Evolutionary conservation across 2,797 vertebrate genomes (phyloP), one percentile per base, ranked within the genome.

Genomic region (Muscicapa comitata): DNA sequence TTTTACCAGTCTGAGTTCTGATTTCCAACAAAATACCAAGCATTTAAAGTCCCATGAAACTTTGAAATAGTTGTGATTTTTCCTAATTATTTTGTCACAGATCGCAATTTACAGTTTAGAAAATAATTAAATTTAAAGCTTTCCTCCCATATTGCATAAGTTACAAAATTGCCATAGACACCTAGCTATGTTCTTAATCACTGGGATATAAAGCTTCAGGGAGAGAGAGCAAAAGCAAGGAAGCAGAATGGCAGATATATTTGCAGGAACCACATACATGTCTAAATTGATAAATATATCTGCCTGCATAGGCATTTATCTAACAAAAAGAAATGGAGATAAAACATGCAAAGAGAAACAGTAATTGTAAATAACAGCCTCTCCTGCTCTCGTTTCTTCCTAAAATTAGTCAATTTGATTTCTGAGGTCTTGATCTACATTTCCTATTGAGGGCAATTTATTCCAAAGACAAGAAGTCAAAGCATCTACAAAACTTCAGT

Each of bases 351-450:
- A 90, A 90, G 43, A 88, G 55, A 88, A 94, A 78, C 19, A 38
- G 37, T 74, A 85, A 94, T 82, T 87, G 90, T 95, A 97, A 95
- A 89, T 95, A 97, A 93, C 71, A 73, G 63, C 53, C 37, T 92
- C 63, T 75, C 25, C 76, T 79, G 61, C 48, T 79, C 67, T 85
- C 1, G 1, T 79, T 92, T 88, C 86, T 79, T 88, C 83, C 61
- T 76, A 63, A 90, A 94, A 93, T 94, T 75, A 89, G 71, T 78
- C 90, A 90, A 5, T 90, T 88, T 89, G 80, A 94, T 94, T 95
- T 93, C 93, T 89, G 88, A 90, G 92, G 92, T 89, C 88, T 85
- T 87, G 86, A 93, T 94, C 93, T 93, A 85, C 74, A 74, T 93
- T 87, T 95, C 85, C 77, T 93, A 17, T 85, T 82, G 77, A 6